Conservation (phyloP, 1,140 invertebrate species). For the Bombus breviceps region DNA sequence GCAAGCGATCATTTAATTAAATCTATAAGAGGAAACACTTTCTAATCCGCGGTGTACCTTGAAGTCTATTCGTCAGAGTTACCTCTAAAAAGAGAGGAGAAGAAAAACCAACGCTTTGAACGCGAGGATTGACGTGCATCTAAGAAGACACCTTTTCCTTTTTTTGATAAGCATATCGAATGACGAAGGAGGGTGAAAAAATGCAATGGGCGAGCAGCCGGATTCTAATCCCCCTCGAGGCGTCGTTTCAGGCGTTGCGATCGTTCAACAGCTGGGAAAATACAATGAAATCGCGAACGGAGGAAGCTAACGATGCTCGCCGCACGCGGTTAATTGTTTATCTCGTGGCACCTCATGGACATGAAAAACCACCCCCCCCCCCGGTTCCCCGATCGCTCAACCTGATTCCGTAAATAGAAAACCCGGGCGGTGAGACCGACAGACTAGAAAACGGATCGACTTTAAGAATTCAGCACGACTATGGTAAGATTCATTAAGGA, state of each 20-base stretch:
- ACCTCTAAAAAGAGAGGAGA: not conserved
- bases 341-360: not conserved
- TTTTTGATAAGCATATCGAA: slow-evolving; percentile 26
- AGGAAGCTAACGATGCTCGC: not conserved
- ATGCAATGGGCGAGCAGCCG: not conserved
- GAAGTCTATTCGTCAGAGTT: not conserved
- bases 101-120: not conserved
- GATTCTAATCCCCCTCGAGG: slow-evolving; percentile 3
- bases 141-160: slow-evolving; percentile 12
- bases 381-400: not conserved
- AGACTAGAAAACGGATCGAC: not conserved
- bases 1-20: not conserved
- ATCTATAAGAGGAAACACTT: not conserved
- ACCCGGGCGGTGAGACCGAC: too few relatives aligned
- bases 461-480: not conserved
- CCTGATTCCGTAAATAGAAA: not conserved
- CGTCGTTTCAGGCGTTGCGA: not conserved
- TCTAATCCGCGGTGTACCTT: not conserved
- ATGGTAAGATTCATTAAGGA: not conserved
- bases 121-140: not conserved
- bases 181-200: slow-evolving; percentile 14
- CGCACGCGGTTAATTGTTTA: slow-evolving; percentile 1
- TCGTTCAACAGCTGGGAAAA: slow-evolving; percentile 8
- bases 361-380: not conserved
- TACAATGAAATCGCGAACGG: slow-evolving; percentile 22